Evolutionary conservation across 2,113 vertebrate genomes (phyloP), one percentile per base, ranked within the genome.

Genomic region (Nycticryphes semicollaris): DNA sequence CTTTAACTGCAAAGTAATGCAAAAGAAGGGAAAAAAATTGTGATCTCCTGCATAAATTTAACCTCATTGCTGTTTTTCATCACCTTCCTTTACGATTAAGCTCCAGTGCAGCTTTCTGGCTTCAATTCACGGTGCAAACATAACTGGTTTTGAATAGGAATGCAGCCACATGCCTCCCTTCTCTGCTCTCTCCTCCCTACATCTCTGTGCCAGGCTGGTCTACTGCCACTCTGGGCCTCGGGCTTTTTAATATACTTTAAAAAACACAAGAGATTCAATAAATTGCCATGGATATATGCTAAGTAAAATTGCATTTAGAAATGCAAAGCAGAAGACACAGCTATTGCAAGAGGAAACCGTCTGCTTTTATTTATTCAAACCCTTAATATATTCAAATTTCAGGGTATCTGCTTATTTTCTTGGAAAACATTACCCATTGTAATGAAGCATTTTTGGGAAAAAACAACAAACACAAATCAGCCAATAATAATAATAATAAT

Each of bases 351-450:
- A 53, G 19, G 45, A 76, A 92, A 84, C 35, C 70, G 73, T 63
- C 19, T 87, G 27, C 35, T 90, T 92, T 80, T 80, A 79, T 79
- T 85, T 92, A 88, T 53, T 69, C 45, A 85, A n/a, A 73, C 3
- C 6, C 31, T 70, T 63, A 84, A 78, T 33, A 75, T 37, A 84
- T 67, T 78, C 51, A 75, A 66, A 80, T 86, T 69, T 54, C 67
- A 90, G 75, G 41, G 43, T 96, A 89, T 24, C 53, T 73, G 23
- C 30, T 80, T 92, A 69, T 77, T 96, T 95, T 80, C 35, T 77
- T 73, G 39, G 72, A 76, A 92, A 83, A 84, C 25, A 75, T 37
- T 30, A 63, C 25, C 43, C 68, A 35, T 73, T 73, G 14, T 43
- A 89, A 79, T 10, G n/a, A 87, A 72, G 62, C 16, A 72, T 31